phyloP scores from a whole-genome alignment of 92 coral and sea anemone species.

The Diadumene lineata region DNA sequence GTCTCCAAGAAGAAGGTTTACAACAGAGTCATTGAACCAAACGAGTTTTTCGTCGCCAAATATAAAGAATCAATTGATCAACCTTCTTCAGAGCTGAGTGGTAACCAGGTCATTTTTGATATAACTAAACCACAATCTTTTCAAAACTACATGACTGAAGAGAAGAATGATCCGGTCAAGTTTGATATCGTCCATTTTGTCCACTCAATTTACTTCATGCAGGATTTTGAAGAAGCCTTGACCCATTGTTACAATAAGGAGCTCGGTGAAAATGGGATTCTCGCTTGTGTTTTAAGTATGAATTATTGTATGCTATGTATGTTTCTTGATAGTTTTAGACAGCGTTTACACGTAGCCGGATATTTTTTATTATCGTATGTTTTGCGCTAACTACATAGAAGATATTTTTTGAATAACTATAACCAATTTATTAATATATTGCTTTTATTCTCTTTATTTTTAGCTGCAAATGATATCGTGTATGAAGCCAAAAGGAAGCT shows the following conservation, averaged over 20 bases:
- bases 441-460: too few species aligned
- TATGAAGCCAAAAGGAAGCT: too few species aligned
- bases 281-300: too few species aligned
- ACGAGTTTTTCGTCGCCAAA: neutral
- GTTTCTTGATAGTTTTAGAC: too few species aligned
- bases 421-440: too few species aligned
- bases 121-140: slow-evolving; percentile 21
- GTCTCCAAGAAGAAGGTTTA: slow-evolving; percentile 14
- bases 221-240: slow-evolving; percentile 29
- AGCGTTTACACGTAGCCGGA: too few species aligned
- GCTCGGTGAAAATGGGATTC: too few species aligned
- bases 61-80: slow-evolving; percentile 5
- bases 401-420: too few species aligned
- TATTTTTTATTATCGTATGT: too few species aligned
- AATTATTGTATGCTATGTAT: too few species aligned
- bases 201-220: slow-evolving; percentile 23
- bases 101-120: slow-evolving; percentile 5
- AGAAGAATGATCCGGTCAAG: neutral
- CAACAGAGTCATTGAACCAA: slow-evolving; percentile 33
- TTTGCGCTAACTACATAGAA: too few species aligned
- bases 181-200: slow-evolving; percentile 45
- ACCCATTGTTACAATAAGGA: slow-evolving; percentile 23
- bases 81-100: neutral
- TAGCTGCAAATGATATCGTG: too few species aligned
- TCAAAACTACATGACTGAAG: slow-evolving; percentile 17